Percentiles rank a stretch among this genome's conserved stretches.
Evolutionary conservation across 2,113 vertebrate genomes (phyloP).

Genomic region (Oncorhynchus mykiss): DNA sequence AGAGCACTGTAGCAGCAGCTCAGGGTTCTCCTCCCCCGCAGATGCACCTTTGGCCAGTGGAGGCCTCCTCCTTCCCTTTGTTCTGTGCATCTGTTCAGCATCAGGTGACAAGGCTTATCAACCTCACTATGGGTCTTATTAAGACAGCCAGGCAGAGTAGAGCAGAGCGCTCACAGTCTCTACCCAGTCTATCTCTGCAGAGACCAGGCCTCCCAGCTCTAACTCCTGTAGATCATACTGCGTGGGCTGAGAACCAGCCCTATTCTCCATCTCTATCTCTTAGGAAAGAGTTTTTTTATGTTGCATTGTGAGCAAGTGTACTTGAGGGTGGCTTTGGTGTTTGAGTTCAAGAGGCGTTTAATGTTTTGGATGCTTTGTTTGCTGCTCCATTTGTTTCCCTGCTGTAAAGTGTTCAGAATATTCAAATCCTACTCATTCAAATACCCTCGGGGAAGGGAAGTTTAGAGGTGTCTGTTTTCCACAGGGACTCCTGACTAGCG

Average conservation of each 20-base stretch:
- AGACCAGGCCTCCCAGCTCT: neutral
- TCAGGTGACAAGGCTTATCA: slow-evolving; percentile 75
- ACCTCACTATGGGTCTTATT: slow-evolving; percentile 74
- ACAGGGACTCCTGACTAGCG: slow-evolving; percentile 1
- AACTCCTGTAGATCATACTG: slow-evolving; percentile 20
- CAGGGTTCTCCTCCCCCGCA: slow-evolving; percentile 67
- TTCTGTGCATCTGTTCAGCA: slow-evolving; percentile 72
- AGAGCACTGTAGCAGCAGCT: slow-evolving; percentile 2
- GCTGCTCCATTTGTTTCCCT: neutral
- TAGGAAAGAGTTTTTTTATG: slow-evolving; percentile 6
- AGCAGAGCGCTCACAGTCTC: slow-evolving; percentile 33
- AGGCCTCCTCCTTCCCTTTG: slow-evolving; percentile 72
- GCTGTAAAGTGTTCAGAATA: slow-evolving; percentile 7
- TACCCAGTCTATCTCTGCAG: neutral
- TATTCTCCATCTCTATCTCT: slow-evolving; percentile 21
- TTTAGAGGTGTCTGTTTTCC: slow-evolving; percentile 8
- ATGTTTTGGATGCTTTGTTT: slow-evolving; percentile 10
- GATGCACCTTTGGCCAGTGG: slow-evolving; percentile 68
- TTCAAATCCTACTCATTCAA: neutral
- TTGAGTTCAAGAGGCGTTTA: slow-evolving; percentile 18
- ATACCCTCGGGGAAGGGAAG: neutral
- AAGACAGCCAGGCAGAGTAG: slow-evolving; percentile 62
- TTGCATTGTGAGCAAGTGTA: neutral
- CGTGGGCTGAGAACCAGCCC: slow-evolving; percentile 11
- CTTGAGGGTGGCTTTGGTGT: slow-evolving; percentile 2